Base-by-base conservation (phyloP, 2,888 invertebrate genomes). In the Polia nebulosa region DNA sequence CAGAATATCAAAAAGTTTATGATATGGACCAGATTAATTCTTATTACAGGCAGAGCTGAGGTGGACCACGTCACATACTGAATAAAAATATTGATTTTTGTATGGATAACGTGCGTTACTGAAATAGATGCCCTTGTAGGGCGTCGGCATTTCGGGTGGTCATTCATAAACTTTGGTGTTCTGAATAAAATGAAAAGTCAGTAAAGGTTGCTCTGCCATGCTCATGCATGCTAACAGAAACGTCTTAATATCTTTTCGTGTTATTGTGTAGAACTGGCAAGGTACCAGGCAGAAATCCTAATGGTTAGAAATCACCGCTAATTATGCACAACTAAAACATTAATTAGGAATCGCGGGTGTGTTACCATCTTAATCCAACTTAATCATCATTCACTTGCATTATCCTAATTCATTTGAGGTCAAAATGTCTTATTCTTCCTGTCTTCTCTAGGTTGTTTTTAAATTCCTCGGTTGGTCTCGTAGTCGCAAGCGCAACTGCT, bases 71-170 rank as follows among this genome's bases (percentile, higher is more conserved):
- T 7, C 44, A 45, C 44, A 25, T 45, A 53, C 47, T 49, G 3
- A 41, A 73, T 58, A 60, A 45, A 63, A 57, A 52, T 52, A 65
- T 56, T 58, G 41, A 77, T 73, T 60, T 73, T 60, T 51, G 61
- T 22, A 60, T 36, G n/a, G 25, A 25, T 53, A 36, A 51, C 22
- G 17, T 22, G 25, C 0, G 25, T n/a, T 13, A 51, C 47, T 11
- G 27, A 72, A 55, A 75, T 51, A 59, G 20, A 32, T 63, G 41
- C 15, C 49, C 45, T 52, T 57, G 44, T 17, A 22, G 52, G 7
- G 34, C 11, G n/a, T n/a, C n/a, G n/a, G n/a, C 51, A 44, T 49
- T 44, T 32, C 1, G 36, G 39, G 9, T 41, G 32, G 22, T 15
- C 29, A 45, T 56, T 52, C 41, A 56, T 39, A 4, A 65, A 41